Evolutionary conservation across 2,888 invertebrate genomes (phyloP), one percentile per base, ranked within the genome.

Genomic region (Meloe dianella): DNA sequence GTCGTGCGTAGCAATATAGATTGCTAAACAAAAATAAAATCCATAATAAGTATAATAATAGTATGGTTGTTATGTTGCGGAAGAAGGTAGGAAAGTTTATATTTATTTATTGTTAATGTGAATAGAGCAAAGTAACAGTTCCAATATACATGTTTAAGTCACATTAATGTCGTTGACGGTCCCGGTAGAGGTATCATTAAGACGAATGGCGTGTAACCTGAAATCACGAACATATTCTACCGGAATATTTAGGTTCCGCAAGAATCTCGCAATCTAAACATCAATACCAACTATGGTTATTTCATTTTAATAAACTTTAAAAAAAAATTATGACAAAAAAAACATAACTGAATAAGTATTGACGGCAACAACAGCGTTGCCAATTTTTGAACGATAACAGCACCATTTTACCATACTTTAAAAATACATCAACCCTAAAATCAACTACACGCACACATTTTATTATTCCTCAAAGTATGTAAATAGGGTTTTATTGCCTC

Each of bases 151-250:
- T 81, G 80, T 80, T 81, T 78, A 77, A 76, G 75, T 77, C 75
- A 80, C 80, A 81, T 81, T 81, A 81, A 77, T 79, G 80, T 80
- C 79, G 77, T 74, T 74, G 74, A 71, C 74, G 75, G 75, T 66
- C 76, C 74, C 78, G 78, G 74, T 72, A 69, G 77, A 80, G 81
- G 81, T 81, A 81, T 81, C 81, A 81, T 81, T 81, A 81, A 81
- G 81, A 81, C 80, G 80, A 79, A 81, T 81, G 79, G 81, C 81
- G 81, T 81, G 81, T 81, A 80, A 78, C 78, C 74, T 71, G 76
- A 79, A 80, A 81, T 81, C 80, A 81, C 81, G 81, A 80, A 80
- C 69, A 67, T 71, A 69, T 68, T 64, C 73, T 65, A 67, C 69
- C 69, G 70, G 72, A 71, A 71, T 71, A 74, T 69, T 71, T 69